Evolutionary conservation across 2,888 invertebrate genomes (phyloP).

Genomic region (Nymphalis urticae): DNA sequence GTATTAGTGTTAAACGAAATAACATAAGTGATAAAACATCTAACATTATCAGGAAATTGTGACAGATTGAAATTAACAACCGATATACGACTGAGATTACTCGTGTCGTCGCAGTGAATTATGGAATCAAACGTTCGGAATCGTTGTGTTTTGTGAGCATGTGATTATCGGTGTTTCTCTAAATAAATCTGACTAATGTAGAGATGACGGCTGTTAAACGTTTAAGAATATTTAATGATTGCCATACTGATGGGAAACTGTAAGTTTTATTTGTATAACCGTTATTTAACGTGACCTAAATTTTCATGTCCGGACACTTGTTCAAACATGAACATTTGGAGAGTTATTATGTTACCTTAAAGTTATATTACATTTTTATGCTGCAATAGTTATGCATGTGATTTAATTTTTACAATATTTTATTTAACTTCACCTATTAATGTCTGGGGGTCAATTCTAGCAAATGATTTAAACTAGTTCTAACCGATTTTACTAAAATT

Average conservation of each 20-base stretch:
- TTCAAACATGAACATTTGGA: constrained; percentile 22
- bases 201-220: constrained; percentile 62
- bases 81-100: neutral
- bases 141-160: constrained; percentile 33
- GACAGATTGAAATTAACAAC: constrained; percentile 9
- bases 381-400: neutral
- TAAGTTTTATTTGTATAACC: constrained; percentile 50
- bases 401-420: neutral
- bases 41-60: constrained; percentile 10
- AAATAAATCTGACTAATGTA: constrained; percentile 63
- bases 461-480: neutral
- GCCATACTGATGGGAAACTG: constrained; percentile 75
- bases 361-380: neutral
- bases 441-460: no score
- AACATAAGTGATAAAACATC: constrained; percentile 3
- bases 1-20: neutral
- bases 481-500: neutral
- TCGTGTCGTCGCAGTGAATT: constrained; percentile 1
- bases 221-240: constrained; percentile 63
- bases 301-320: constrained; percentile 13
- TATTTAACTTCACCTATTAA: no score
- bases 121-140: constrained; percentile 35
- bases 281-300: constrained; percentile 3
- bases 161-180: constrained; percentile 41
- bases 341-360: neutral